phyloP scores from a whole-genome alignment of 2,888 invertebrate genomes.

The Heliconius ismenius region DNA sequence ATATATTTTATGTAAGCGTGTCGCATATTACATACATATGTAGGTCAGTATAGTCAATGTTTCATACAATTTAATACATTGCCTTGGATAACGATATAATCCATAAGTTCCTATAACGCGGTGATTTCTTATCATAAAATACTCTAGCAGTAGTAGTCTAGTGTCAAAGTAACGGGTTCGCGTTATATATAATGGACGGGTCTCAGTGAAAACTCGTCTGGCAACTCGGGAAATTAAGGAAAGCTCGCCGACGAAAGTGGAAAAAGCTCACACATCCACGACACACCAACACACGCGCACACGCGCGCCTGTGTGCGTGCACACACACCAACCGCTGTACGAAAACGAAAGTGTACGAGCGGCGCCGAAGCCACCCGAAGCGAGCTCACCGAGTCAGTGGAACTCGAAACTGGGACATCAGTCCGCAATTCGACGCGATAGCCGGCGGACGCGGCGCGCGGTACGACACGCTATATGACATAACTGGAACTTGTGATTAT shows the following conservation, averaged over 20 bases:
- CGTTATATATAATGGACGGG: slow-evolving; percentile 45
- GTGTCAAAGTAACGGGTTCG: slow-evolving; percentile 38
- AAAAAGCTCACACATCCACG: slow-evolving; percentile 68
- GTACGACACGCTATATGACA: slow-evolving; percentile 74
- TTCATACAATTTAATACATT: slow-evolving; percentile 23
- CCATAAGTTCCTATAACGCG: slow-evolving; percentile 31
- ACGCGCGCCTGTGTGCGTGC: slow-evolving; percentile 41
- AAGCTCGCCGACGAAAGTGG: slow-evolving; percentile 78
- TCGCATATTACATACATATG: neutral
- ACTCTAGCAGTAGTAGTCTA: slow-evolving; percentile 14
- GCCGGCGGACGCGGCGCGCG: slow-evolving; percentile 73
- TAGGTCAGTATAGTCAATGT: slow-evolving; percentile 41
- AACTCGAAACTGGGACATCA: slow-evolving; percentile 86
- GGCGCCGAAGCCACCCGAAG: slow-evolving; percentile 78
- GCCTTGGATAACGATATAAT: slow-evolving; percentile 17
- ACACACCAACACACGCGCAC: slow-evolving; percentile 32
- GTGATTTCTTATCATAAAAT: slow-evolving; percentile 44
- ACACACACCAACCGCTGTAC: slow-evolving; percentile 62
- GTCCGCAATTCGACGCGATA: slow-evolving; percentile 81
- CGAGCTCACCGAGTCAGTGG: slow-evolving; percentile 80
- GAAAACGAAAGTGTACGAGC: slow-evolving; percentile 82
- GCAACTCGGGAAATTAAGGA: slow-evolving; percentile 76
- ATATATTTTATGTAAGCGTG: neutral
- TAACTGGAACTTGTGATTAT: slow-evolving; percentile 76
- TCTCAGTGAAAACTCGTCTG: slow-evolving; percentile 68